Conservation (phyloP, 2,797 vertebrate genomes). For the Valencia hispanica region DNA sequence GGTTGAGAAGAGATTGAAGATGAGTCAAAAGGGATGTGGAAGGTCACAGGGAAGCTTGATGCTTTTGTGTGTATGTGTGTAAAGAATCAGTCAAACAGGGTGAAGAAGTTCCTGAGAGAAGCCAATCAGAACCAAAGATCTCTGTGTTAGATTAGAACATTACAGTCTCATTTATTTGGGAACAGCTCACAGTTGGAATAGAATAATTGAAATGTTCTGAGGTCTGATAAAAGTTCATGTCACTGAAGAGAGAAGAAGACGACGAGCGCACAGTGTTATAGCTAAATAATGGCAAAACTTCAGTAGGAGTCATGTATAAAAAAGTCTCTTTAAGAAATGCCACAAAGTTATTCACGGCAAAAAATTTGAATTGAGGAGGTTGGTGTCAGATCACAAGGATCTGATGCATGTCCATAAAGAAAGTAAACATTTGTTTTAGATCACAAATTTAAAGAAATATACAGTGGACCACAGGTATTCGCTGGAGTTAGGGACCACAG, state of each 20-base stretch:
- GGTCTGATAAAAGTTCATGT: not conserved
- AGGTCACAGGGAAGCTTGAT: not conserved
- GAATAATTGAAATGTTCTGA: constrained; percentile 7
- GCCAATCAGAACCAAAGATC: not conserved
- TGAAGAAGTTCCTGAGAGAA: not conserved
- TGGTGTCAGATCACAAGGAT: not conserved
- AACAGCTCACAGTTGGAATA: constrained; percentile 10
- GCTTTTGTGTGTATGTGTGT: not conserved
- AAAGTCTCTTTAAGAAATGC: not conserved
- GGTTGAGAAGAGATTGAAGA: no score
- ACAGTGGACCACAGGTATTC: not conserved
- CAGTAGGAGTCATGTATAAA: not conserved
- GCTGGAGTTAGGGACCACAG: not conserved
- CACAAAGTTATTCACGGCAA: not conserved
- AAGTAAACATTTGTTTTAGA: not conserved
- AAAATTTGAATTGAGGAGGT: not conserved
- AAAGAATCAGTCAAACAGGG: not conserved
- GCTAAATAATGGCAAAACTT: not conserved
- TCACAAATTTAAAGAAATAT: not conserved
- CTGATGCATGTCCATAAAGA: not conserved
- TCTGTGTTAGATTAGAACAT: not conserved
- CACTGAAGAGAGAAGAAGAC: not conserved
- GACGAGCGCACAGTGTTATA: not conserved
- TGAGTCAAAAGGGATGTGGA: not conserved
- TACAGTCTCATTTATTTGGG: not conserved